Base-by-base conservation (phyloP, 2,113 vertebrate genomes). In the Bubalus kerabau region DNA sequence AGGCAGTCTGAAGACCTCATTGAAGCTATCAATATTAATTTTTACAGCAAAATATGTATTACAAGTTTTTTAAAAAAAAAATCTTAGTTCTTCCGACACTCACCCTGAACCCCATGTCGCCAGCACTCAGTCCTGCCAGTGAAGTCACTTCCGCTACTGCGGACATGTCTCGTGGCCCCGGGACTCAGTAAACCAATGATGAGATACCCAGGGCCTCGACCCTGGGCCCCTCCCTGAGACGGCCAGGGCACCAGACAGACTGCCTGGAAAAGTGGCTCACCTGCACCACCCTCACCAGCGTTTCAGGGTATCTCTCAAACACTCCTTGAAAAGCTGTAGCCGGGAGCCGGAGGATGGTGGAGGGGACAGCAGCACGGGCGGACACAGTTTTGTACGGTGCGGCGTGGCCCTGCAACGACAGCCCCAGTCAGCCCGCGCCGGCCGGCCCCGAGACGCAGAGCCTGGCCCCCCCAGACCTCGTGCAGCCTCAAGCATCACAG, bases 291-390 rank as follows among this genome's bases (percentile, higher is more conserved):
- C 99, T 98, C 32, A 99, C 99, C 6, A 99, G 99, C 16, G 99
- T 99, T 74, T 99, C 99, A 0, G 99, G 99, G 6, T 99, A 99
- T 87, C 99, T 99, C 81, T 99, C 99, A 98, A 99, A 99, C 24
- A 99, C 99, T 0, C 99, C 99, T 62, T 99, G 99, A 32, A 99
- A 99, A 28, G 99, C 99, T 32, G 97, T 98, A 0, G 99, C 99
- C 26, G 99, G 99, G 7, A 99, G 99, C 7, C 99, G 98, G 88
- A 99, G 97, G 10, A 99, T 97, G 0, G 99, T 99, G 97, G 99
- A 99, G 0, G 99, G 98, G 5, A 90, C 14, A 0, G 99, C 99
- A 4, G 99, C 99, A 2, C 99, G 99, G 1, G 99, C 99, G 0
- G 99, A 99, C 59, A 99, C 99, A 0, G 99, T 99, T 98, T 99